Percentiles rank a stretch among this genome's conserved stretches.
These are phyloP conservation scores for Amphimallon solstitiale DNA, from an alignment of 2,888 invertebrate genomes.

Conservation along the genomic window DNA sequence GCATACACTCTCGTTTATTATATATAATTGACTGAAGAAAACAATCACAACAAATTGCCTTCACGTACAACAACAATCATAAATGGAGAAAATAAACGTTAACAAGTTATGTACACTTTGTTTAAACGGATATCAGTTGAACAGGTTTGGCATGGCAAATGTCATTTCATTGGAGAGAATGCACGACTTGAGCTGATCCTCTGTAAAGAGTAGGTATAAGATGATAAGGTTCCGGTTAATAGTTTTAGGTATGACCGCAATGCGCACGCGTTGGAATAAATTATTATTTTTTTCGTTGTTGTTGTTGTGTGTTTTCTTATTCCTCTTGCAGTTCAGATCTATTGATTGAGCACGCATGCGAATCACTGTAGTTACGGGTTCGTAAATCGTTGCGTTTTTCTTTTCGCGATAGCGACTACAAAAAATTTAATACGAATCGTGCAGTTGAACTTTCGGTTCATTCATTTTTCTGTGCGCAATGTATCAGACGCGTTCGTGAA, in stretches of 20 bases:
- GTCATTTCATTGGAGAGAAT: not conserved
- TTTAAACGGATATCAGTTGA: not conserved
- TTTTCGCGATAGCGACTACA: too few species aligned
- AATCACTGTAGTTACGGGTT: too few species aligned
- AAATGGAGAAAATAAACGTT: conserved; percentile 3
- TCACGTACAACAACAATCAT: not conserved
- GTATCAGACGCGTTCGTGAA: too few species aligned
- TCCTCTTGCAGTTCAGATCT: too few species aligned
- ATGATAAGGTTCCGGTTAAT: conserved; percentile 1
- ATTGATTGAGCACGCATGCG: too few species aligned
- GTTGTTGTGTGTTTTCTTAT: too few species aligned
- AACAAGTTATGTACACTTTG: conserved; percentile 8
- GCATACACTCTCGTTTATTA: not conserved
- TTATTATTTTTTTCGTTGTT: too few species aligned
- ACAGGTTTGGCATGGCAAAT: not conserved
- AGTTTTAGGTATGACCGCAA: not conserved
- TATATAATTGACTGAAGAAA: conserved; percentile 10
- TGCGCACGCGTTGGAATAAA: not conserved
- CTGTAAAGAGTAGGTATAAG: not conserved
- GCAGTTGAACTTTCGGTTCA: too few species aligned
- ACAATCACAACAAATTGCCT: conserved; percentile 4
- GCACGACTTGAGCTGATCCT: not conserved
- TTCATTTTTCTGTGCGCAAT: too few species aligned
- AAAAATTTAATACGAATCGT: too few species aligned
- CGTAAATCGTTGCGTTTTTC: too few species aligned